Conservation (phyloP, 2,113 vertebrate species). For the Chelonoidis abingdonii region DNA sequence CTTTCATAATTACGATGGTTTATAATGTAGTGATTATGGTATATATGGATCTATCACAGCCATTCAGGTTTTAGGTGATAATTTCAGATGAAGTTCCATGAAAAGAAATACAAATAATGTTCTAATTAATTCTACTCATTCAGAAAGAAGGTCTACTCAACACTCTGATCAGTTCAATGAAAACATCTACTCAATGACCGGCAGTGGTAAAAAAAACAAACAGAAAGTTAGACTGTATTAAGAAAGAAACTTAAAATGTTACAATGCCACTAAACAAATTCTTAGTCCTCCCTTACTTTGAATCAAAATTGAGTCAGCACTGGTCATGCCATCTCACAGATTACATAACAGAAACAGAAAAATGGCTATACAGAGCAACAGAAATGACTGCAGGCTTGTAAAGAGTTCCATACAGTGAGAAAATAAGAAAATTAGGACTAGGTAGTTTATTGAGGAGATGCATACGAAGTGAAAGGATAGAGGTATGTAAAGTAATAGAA, state of each 20-base stretch:
- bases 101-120: too few relatives aligned
- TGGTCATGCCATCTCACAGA: not conserved
- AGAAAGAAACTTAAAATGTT: not conserved
- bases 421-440: not conserved
- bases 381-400: not conserved
- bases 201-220: not conserved
- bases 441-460: not conserved
- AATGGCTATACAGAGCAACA: not conserved
- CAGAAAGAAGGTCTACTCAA: not conserved
- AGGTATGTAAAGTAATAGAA: not conserved
- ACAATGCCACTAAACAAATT: not conserved
- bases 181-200: not conserved
- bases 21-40: too few relatives aligned
- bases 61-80: too few relatives aligned
- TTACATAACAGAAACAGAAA: not conserved
- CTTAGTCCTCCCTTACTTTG: not conserved
- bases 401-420: not conserved
- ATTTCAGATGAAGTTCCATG: too few relatives aligned
- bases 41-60: too few relatives aligned
- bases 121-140: not conserved
- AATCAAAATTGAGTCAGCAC: not conserved
- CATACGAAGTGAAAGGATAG: not conserved
- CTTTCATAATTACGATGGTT: too few relatives aligned
- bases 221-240: not conserved
- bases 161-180: not conserved